Conservation (phyloP, 2,113 vertebrate species). For the Actenoides lindsayi region DNA sequence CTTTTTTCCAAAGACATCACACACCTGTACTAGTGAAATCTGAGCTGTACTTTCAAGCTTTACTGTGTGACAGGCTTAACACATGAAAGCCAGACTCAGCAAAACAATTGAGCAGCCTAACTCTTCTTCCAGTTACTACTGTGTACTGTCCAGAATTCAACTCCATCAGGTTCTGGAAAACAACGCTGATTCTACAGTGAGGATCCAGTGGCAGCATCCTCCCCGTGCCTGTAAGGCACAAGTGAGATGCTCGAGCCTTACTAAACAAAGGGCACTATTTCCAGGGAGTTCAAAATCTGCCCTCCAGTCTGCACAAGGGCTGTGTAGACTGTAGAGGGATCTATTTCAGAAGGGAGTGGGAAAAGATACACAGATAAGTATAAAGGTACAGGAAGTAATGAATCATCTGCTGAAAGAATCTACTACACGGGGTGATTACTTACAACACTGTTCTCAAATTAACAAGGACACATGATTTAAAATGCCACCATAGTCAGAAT, state of each 20-base stretch:
- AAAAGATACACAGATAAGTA: background rate
- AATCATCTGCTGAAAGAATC: background rate
- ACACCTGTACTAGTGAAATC: background rate
- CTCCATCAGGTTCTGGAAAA: background rate
- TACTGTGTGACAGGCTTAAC: background rate
- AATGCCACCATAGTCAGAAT: background rate
- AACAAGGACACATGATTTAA: background rate
- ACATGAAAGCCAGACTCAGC: background rate
- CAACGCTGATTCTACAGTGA: background rate
- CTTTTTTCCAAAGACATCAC: background rate
- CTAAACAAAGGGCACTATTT: background rate
- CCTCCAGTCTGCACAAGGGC: background rate
- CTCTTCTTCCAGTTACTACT: background rate
- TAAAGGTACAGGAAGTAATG: background rate
- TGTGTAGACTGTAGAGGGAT: background rate
- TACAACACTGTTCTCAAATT: background rate
- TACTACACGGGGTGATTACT: background rate
- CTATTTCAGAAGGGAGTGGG: background rate
- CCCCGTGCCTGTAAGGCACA: background rate
- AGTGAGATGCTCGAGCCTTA: background rate
- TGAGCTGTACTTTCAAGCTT: background rate
- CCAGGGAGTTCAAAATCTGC: background rate
- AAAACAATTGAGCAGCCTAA: background rate
- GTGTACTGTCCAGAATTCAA: background rate
- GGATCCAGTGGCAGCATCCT: background rate